Evolutionary conservation across 2,888 invertebrate species (phyloP).

Genomic region (Zaprionus lineosus): DNA sequence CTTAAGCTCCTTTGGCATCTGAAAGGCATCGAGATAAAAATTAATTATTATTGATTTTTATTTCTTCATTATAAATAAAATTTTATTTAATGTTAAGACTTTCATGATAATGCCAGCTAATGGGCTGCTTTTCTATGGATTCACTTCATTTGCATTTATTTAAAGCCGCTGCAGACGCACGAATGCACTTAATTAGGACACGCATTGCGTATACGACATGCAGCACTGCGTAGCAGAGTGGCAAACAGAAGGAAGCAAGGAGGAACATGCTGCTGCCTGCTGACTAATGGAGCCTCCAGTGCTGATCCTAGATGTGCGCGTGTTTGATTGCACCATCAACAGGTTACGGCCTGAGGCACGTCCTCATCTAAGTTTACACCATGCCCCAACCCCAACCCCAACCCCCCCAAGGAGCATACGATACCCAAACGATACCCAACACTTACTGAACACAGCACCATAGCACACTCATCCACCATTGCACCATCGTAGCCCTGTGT

Average conservation of each 20-base stretch:
- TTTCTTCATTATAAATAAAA: background rate
- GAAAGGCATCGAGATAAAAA: slow-evolving; percentile 16
- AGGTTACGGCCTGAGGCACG: slow-evolving; percentile 54
- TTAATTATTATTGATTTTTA: slow-evolving; percentile 27
- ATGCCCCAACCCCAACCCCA: too few relatives aligned
- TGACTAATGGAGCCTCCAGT: slow-evolving; percentile 47
- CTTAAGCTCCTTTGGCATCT: slow-evolving; percentile 95
- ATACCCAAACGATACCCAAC: too few relatives aligned
- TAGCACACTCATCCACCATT: too few relatives aligned
- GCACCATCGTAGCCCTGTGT: slow-evolving; percentile 1
- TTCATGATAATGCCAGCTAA: slow-evolving; percentile 12
- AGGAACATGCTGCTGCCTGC: slow-evolving; percentile 10
- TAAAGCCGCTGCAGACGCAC: slow-evolving; percentile 35
- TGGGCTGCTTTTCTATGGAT: slow-evolving; percentile 10
- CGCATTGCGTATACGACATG: slow-evolving; percentile 43
- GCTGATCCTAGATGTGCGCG: slow-evolving; percentile 18
- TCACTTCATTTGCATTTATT: slow-evolving; percentile 50
- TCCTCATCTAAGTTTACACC: slow-evolving; percentile 16
- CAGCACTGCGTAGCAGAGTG: too few relatives aligned
- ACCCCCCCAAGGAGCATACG: too few relatives aligned
- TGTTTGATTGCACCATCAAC: slow-evolving; percentile 48
- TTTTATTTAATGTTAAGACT: slow-evolving; percentile 2
- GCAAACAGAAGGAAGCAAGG: background rate
- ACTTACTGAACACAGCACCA: too few relatives aligned
- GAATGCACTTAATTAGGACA: slow-evolving; percentile 68